phyloP scores from a whole-genome alignment of 1,140 invertebrate species.

The Globodera ellingtonae region DNA sequence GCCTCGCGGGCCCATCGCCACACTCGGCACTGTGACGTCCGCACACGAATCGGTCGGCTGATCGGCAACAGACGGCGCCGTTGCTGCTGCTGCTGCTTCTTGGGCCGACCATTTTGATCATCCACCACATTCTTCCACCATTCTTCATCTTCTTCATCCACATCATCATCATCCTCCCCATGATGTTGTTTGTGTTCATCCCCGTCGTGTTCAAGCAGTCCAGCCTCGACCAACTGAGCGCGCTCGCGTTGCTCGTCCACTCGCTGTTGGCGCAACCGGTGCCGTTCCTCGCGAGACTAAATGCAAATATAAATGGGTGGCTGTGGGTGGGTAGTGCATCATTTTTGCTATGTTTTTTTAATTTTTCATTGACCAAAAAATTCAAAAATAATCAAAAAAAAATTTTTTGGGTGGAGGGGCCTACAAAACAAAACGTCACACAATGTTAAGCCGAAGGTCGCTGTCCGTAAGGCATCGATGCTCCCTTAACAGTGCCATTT shows the following conservation, averaged over 20 bases:
- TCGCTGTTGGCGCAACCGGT: slow-evolving; percentile 20
- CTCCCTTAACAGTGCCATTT: background rate
- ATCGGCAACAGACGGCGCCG: background rate
- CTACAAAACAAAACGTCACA: background rate
- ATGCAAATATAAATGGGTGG: background rate
- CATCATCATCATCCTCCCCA: background rate
- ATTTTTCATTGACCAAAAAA: background rate
- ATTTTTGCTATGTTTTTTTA: background rate
- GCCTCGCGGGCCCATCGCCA: background rate
- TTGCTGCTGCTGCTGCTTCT: background rate
- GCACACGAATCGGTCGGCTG: background rate
- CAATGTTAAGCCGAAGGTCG: background rate
- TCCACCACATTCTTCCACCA: slow-evolving; percentile 5
- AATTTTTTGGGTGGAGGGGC: background rate
- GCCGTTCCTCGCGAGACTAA: slow-evolving; percentile 34
- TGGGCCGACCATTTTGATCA: background rate
- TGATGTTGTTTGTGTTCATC: background rate
- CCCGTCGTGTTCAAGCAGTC: background rate
- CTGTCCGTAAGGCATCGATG: slow-evolving; percentile 13
- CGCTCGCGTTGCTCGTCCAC: slow-evolving; percentile 17
- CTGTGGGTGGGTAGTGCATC: background rate
- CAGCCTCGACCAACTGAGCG: slow-evolving; percentile 15
- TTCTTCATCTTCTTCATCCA: background rate
- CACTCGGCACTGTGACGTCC: background rate
- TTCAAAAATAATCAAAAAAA: background rate